Evolutionary conservation across 1,140 invertebrate genomes (phyloP).

Genomic region (Heliconius eleuchia): DNA sequence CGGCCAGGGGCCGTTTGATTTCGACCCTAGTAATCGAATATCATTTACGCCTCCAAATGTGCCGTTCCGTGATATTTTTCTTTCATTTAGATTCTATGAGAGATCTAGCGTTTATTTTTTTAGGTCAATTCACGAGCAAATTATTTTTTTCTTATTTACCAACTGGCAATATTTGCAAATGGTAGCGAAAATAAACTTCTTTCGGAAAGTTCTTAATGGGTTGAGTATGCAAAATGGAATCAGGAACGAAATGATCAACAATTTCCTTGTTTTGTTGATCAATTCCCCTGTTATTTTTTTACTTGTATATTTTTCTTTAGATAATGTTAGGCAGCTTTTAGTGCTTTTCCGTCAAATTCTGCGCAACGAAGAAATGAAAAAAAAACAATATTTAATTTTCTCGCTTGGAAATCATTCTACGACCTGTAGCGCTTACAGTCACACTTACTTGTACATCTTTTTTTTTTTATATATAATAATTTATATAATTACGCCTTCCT

Average conservation of each 20-base stretch:
- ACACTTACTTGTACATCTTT: no score
- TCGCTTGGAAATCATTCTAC: no score
- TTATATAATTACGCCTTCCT: no score
- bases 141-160: background rate
- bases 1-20: conserved; percentile 16
- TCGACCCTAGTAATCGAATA: conserved; percentile 20
- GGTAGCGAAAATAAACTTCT: background rate
- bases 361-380: no score
- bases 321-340: no score
- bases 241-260: background rate
- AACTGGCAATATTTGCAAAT: background rate
- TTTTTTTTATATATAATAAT: no score
- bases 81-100: conserved; percentile 6
- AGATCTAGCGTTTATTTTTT: conserved; percentile 6
- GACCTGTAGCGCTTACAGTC: no score
- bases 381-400: no score
- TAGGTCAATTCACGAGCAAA: background rate
- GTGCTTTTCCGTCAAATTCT: no score
- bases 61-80: conserved; percentile 13
- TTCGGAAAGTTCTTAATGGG: background rate
- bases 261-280: no score
- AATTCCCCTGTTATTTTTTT: background rate
- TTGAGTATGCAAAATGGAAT: background rate
- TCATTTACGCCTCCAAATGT: conserved; percentile 15
- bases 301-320: background rate